phyloP scores from a whole-genome alignment of 1,140 invertebrate species.

The Trissolcus basalis region DNA sequence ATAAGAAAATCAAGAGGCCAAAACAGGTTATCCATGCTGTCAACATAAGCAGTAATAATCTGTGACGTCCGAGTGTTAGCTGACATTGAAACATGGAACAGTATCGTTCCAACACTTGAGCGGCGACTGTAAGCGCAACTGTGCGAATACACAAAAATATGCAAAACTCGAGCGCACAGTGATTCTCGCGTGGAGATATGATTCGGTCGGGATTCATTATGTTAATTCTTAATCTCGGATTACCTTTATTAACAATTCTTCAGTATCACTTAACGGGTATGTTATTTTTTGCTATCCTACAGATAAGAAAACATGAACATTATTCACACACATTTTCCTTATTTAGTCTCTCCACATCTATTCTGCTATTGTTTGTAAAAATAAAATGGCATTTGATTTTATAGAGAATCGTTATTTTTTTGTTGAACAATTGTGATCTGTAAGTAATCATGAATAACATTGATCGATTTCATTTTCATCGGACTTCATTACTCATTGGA shows the following conservation, averaged over 20 bases:
- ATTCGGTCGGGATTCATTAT: slow-evolving; percentile 4
- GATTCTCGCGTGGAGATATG: background rate
- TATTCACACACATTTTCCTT: no score
- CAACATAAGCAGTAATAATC: slow-evolving; percentile 6
- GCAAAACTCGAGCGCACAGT: slow-evolving; percentile 4
- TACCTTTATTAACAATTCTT: slow-evolving; percentile 1
- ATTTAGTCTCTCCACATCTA: no score
- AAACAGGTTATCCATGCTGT: slow-evolving; percentile 48
- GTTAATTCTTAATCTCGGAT: background rate
- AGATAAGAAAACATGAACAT: no score
- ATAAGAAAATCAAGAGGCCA: slow-evolving; percentile 43
- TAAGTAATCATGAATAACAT: slow-evolving; percentile 1
- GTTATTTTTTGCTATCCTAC: no score
- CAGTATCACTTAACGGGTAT: background rate
- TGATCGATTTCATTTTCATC: slow-evolving; percentile 13
- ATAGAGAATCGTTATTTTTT: no score
- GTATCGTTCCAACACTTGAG: slow-evolving; percentile 22
- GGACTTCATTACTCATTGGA: slow-evolving; percentile 5
- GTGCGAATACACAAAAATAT: background rate
- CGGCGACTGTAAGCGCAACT: slow-evolving; percentile 15
- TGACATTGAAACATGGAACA: slow-evolving; percentile 27
- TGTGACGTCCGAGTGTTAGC: slow-evolving; percentile 18
- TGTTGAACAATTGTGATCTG: background rate
- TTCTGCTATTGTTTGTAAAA: no score
- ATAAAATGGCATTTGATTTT: no score